These are phyloP conservation scores for Chionodraco myersi DNA, from an alignment of 2,113 vertebrate genomes.

Conservation along the genomic window DNA sequence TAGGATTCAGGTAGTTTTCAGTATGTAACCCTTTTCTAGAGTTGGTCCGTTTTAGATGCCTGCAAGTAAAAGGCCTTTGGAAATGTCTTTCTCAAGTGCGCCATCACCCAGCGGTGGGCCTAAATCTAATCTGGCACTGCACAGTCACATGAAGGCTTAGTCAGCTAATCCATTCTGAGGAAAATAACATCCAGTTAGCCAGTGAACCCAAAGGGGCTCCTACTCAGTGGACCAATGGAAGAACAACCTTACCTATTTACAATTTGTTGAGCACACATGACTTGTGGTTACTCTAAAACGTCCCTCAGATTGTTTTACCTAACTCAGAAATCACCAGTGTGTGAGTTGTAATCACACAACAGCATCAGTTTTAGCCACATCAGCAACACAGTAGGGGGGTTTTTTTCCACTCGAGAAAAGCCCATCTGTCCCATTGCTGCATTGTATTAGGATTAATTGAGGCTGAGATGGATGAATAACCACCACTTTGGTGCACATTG, in stretches of 20 bases:
- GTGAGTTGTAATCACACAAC: background rate
- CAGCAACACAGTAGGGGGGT: background rate
- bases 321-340: background rate
- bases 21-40: background rate
- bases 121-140: slow-evolving; percentile 71
- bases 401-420: background rate
- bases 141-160: slow-evolving; percentile 81
- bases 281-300: background rate
- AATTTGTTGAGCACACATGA: slow-evolving; percentile 27
- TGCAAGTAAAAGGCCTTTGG: slow-evolving; percentile 36
- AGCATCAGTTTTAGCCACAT: slow-evolving; percentile 6
- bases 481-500: background rate
- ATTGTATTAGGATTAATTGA: background rate
- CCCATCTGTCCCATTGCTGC: background rate
- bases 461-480: background rate
- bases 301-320: slow-evolving; percentile 2
- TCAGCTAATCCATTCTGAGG: slow-evolving; percentile 76
- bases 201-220: slow-evolving; percentile 48
- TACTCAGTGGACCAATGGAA: slow-evolving; percentile 29
- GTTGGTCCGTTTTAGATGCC: slow-evolving; percentile 1
- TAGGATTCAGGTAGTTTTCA: background rate
- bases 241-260: slow-evolving; percentile 4
- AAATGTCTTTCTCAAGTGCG: slow-evolving; percentile 20
- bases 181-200: slow-evolving; percentile 67
- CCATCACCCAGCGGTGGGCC: slow-evolving; percentile 58